Percentiles rank a stretch among this genome's conserved stretches.
These are phyloP conservation scores for Lagodon rhomboides DNA, from an alignment of 2,797 vertebrate species.

Conservation along the genomic window DNA sequence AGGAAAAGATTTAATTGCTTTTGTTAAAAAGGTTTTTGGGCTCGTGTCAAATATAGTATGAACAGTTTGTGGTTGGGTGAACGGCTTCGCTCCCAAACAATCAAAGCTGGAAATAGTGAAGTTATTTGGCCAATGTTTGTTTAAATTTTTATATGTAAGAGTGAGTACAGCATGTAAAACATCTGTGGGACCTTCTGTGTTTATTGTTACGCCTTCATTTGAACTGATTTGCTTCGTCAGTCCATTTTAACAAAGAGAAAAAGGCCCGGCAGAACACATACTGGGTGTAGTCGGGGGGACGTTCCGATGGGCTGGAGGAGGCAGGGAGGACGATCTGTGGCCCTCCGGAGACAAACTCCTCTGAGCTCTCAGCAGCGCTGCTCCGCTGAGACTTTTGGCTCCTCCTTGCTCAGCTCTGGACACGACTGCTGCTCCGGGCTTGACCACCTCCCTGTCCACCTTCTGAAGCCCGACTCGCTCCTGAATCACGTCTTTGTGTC, in stretches of 20 bases:
- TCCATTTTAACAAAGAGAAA: too few relatives aligned
- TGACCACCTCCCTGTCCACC: slow-evolving; percentile 34
- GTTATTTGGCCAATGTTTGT: neutral
- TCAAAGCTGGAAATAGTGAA: neutral
- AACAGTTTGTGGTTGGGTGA: neutral
- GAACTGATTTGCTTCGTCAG: too few relatives aligned
- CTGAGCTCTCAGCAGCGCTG: slow-evolving; percentile 80
- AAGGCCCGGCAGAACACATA: slow-evolving; percentile 76
- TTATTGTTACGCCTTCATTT: too few relatives aligned
- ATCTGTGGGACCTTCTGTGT: neutral
- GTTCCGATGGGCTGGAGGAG: slow-evolving; percentile 88
- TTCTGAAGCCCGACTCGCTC: slow-evolving; percentile 47
- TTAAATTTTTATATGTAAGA: neutral
- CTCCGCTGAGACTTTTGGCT: slow-evolving; percentile 17
- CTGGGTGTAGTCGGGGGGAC: slow-evolving; percentile 85
- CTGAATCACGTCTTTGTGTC: slow-evolving; percentile 65
- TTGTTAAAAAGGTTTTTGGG: neutral
- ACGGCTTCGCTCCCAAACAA: neutral
- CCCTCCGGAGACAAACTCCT: slow-evolving; percentile 89
- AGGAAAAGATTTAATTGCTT: neutral
- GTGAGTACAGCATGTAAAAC: neutral
- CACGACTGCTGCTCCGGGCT: slow-evolving; percentile 18
- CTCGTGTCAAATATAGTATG: neutral
- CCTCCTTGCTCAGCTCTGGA: slow-evolving; percentile 28
- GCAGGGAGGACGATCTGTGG: slow-evolving; percentile 94